Conservation (phyloP, 1,140 invertebrate species). For the Mactra quadrangularis region DNA sequence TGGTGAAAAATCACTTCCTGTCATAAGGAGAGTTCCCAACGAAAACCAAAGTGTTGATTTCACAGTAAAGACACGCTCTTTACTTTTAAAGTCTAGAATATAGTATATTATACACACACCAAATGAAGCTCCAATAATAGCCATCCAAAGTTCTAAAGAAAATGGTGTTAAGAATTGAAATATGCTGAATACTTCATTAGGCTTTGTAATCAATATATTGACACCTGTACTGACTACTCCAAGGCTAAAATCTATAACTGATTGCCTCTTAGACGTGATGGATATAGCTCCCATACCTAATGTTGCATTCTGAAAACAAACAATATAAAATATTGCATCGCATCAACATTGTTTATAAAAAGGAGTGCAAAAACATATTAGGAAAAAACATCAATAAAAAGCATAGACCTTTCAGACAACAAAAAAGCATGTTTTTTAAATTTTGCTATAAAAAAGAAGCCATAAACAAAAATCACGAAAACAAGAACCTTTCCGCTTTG, state of each 20-base stretch:
- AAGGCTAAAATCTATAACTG: slow-evolving; percentile 77
- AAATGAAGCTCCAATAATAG: slow-evolving; percentile 74
- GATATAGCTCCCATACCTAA: slow-evolving; percentile 79
- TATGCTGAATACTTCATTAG: slow-evolving; percentile 71
- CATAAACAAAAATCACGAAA: too few relatives aligned
- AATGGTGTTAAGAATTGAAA: slow-evolving; percentile 80
- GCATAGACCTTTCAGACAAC: too few relatives aligned
- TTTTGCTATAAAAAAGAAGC: too few relatives aligned
- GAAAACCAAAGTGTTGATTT: slow-evolving; percentile 74
- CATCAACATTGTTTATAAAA: too few relatives aligned
- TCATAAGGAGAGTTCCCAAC: slow-evolving; percentile 75
- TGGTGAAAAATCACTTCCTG: slow-evolving; percentile 80
- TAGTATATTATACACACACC: slow-evolving; percentile 72
- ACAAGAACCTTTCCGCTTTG: too few relatives aligned
- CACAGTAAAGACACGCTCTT: slow-evolving; percentile 67
- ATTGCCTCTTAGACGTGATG: slow-evolving; percentile 75
- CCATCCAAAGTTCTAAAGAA: slow-evolving; percentile 77
- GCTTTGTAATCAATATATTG: slow-evolving; percentile 75
- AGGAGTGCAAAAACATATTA: too few relatives aligned
- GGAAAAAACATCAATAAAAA: too few relatives aligned
- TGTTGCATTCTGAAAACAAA: slow-evolving; percentile 74
- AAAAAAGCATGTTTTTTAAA: too few relatives aligned
- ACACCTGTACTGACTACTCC: slow-evolving; percentile 77
- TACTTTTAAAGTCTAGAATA: slow-evolving; percentile 70
- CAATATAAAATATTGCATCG: too few relatives aligned